Evolutionary conservation across 2,797 vertebrate genomes (phyloP).

Genomic region (Sphenopsis melanotis): DNA sequence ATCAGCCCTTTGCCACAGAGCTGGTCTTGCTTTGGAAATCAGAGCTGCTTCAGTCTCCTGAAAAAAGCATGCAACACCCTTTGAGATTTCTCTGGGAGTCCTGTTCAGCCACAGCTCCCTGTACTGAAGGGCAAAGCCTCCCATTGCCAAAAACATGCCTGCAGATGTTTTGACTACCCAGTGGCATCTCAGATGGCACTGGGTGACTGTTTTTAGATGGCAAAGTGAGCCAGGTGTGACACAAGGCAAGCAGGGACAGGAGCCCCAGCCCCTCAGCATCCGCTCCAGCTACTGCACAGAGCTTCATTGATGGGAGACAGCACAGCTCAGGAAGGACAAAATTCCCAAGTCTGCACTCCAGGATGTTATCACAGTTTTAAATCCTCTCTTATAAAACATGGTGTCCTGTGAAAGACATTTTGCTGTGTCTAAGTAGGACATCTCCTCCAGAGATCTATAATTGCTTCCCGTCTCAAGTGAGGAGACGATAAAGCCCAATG

Average conservation of each 20-base stretch:
- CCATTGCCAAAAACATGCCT: background rate
- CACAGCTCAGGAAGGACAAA: background rate
- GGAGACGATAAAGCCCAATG: background rate
- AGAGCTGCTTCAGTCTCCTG: background rate
- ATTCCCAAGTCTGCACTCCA: background rate
- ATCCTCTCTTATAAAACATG: background rate
- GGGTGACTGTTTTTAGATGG: background rate
- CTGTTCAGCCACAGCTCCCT: background rate
- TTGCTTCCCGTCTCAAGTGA: background rate
- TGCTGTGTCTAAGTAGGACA: background rate
- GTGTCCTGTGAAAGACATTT: background rate
- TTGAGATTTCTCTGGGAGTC: background rate
- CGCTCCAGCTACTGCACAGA: rapidly evolving
- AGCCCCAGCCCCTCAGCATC: background rate
- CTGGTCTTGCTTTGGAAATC: background rate
- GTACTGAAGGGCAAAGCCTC: background rate
- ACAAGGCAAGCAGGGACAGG: background rate
- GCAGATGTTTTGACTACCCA: background rate
- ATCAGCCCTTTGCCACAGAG: background rate
- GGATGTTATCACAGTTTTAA: background rate
- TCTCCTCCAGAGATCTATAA: background rate
- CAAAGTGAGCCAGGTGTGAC: background rate
- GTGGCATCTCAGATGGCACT: background rate
- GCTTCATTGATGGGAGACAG: rapidly evolving
- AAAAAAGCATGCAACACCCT: background rate